phyloP scores from a whole-genome alignment of 2,888 invertebrate species.

The Metacarcinus magister region DNA sequence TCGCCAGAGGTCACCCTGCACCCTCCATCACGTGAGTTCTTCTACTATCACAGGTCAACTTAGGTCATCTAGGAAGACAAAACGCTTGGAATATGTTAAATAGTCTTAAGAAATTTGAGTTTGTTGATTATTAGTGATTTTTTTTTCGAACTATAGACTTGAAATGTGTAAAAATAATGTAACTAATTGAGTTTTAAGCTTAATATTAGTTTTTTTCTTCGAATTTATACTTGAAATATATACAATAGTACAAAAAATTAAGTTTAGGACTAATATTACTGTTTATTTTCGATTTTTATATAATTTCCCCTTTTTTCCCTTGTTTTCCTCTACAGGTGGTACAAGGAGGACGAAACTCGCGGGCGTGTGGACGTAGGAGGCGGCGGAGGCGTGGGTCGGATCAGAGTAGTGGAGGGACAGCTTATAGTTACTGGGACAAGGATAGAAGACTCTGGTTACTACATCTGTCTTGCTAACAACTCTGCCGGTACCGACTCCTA shows the following conservation, averaged over 20 bases:
- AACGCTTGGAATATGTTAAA: too few relatives aligned
- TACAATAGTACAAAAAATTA: too few relatives aligned
- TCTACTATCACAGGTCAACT: too few relatives aligned
- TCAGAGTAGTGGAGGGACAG: slow-evolving; percentile 96
- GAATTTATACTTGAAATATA: too few relatives aligned
- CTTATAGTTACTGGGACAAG: slow-evolving; percentile 95
- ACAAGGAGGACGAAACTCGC: slow-evolving; percentile 93
- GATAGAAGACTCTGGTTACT: slow-evolving; percentile 96
- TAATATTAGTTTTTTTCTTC: too few relatives aligned
- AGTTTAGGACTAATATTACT: too few relatives aligned
- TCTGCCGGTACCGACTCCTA: slow-evolving; percentile 92
- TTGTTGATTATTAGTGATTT: too few relatives aligned
- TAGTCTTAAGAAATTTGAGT: too few relatives aligned
- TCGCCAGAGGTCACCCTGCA: slow-evolving; percentile 72
- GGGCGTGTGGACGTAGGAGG: slow-evolving; percentile 33
- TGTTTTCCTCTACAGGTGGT: slow-evolving; percentile 90
- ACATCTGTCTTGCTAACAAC: slow-evolving; percentile 96
- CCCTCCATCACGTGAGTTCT: slow-evolving; percentile 67
- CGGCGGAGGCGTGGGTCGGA: slow-evolving; percentile 88
- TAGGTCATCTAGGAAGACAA: too few relatives aligned
- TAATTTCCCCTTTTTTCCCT: neutral
- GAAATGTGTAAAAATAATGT: too few relatives aligned
- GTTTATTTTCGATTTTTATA: neutral
- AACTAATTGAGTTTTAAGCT: too few relatives aligned
- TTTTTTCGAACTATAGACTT: too few relatives aligned